Percentiles rank a stretch among this genome's conserved stretches.
These are phyloP conservation scores for Pitta sordida DNA, from an alignment of 2,113 vertebrate genomes.

Conservation along the genomic window DNA sequence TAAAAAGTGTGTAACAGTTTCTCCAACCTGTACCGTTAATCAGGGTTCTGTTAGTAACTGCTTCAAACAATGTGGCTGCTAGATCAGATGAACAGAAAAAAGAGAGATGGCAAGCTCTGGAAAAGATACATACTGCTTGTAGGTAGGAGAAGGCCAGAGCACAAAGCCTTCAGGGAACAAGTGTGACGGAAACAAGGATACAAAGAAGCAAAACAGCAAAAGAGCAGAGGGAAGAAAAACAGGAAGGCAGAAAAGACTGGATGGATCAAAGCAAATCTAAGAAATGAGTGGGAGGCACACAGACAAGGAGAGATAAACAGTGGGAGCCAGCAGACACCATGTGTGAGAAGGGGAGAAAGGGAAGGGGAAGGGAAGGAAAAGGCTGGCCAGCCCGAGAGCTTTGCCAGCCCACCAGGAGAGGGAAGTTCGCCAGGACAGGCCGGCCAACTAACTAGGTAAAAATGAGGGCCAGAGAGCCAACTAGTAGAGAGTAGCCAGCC, in stretches of 20 bases:
- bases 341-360: constrained; percentile 9
- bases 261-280: constrained; percentile 52
- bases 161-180: constrained; percentile 31
- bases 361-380: not conserved
- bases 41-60: not conserved
- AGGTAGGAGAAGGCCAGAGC: not conserved
- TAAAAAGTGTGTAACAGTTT: not conserved
- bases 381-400: not conserved
- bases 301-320: constrained; percentile 46
- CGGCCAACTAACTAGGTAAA: not conserved
- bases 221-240: constrained; percentile 27
- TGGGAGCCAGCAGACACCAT: constrained; percentile 44
- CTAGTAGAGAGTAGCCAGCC: not conserved
- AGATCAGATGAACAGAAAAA: not conserved
- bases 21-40: not conserved
- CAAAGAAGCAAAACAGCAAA: constrained; percentile 29
- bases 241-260: not conserved
- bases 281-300: constrained; percentile 37
- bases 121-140: not conserved
- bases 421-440: not conserved
- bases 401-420: not conserved
- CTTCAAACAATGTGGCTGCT: not conserved
- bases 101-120: not conserved
- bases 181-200: constrained; percentile 12
- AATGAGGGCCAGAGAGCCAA: not conserved